Evolutionary conservation across 2,888 invertebrate species (phyloP), one percentile per base, ranked within the genome.

Genomic region (Synanthedon andrenaeformis): DNA sequence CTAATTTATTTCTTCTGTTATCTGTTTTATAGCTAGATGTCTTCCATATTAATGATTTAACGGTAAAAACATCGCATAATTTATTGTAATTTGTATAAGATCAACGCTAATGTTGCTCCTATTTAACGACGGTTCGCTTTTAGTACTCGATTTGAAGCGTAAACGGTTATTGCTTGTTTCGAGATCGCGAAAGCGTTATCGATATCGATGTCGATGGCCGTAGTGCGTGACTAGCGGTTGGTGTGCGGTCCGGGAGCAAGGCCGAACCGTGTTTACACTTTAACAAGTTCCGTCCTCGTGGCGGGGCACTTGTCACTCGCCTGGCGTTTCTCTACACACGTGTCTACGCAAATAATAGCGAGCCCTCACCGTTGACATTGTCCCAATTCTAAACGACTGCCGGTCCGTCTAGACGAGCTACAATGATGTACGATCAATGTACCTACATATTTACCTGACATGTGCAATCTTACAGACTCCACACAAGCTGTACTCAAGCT

Each of bases 321-420:
- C 75, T 72, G 67, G 66, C 54, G 53, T 35, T 35, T 3, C 52
- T 51, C 54, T 72, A 66, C 60, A 79, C 84, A 82, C 82, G 81
- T 79, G 81, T 76, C 77, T 79, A 82, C 80, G 82, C 83, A 85
- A 86, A 86, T 86, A 85, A 83, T 80, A 76, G 77, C 76, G 70
- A 78, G 80, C 80, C 84, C 82, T 82, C 80, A 70, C 79, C 72
- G 76, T 69, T 82, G 84, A 83, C 84, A 83, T 83, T 82, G 83
- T 79, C 82, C 82, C 74, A 82, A 74, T 77, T 80, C 64, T 56
- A 59, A 58, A 58, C 63, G 67, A 67, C 72, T 70, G 72, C 72
- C 77, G 72, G 74, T 69, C 69, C 72, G 82, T 81, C 81, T 80
- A 81, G 76, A 80, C 80, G 72, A 6, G 10, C 35, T 10, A 35